These are phyloP conservation scores for Ips nitidus DNA, from an alignment of 1,140 invertebrate genomes.

Conservation along the genomic window DNA sequence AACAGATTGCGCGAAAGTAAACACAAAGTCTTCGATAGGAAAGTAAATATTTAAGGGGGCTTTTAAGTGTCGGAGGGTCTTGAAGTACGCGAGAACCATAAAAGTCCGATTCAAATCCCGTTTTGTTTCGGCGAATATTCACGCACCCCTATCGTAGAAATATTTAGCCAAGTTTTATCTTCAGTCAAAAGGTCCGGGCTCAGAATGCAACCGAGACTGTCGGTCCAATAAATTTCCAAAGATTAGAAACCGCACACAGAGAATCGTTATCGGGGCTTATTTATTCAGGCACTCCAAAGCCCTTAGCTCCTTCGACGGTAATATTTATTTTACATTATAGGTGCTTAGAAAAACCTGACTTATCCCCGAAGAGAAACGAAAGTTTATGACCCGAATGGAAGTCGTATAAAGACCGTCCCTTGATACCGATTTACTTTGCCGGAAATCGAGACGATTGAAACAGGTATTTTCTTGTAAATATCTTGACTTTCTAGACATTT, in stretches of 20 bases:
- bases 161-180: no score
- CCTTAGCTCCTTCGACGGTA: conserved; percentile 13
- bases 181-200: neutral
- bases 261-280: conserved; percentile 23
- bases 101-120: no score
- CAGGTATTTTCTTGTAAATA: neutral
- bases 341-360: conserved; percentile 32
- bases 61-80: no score
- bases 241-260: conserved; percentile 15
- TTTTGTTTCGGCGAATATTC: no score
- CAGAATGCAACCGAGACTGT: conserved; percentile 1
- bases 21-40: no score
- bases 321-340: conserved; percentile 33
- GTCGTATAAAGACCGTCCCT: neutral
- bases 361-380: conserved; percentile 1
- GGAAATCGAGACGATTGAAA: neutral
- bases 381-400: neutral
- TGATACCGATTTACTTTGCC: neutral
- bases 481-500: no score
- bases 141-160: no score
- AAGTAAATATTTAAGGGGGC: no score
- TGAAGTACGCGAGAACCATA: no score
- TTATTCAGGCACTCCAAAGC: conserved; percentile 25
- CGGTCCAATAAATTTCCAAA: conserved; percentile 22
- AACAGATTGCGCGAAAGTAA: no score